Evolutionary conservation across 2,888 invertebrate genomes (phyloP).

Genomic region (Acanthosoma haemorrhoidale): DNA sequence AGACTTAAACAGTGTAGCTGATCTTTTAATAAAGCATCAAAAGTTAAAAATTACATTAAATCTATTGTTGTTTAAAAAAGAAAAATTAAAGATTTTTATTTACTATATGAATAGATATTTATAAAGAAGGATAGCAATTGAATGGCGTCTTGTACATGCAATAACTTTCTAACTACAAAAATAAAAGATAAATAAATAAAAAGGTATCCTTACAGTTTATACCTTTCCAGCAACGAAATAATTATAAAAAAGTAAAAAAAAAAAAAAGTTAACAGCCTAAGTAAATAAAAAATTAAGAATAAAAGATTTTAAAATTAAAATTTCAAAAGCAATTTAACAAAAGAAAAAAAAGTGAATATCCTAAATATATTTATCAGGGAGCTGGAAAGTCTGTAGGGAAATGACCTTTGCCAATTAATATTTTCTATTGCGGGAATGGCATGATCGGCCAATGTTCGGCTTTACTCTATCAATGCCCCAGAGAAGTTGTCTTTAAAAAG

Average conservation of each 20-base stretch:
- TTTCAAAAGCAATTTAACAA: neutral
- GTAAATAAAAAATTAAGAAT: neutral
- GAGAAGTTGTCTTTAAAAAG: conserved; percentile 29
- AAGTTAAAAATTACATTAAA: conserved; percentile 1
- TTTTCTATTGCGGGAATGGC: neutral
- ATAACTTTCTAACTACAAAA: conserved; percentile 18
- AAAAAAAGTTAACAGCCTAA: neutral
- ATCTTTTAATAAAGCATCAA: neutral
- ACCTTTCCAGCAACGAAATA: conserved; percentile 33
- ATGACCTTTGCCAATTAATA: conserved; percentile 26
- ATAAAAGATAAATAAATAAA: conserved; percentile 17
- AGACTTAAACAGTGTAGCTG: conserved; percentile 19
- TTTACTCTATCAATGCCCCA: conserved; percentile 40
- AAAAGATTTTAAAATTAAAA: conserved; percentile 5
- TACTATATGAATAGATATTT: neutral
- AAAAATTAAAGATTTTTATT: neutral
- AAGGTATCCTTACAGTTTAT: conserved; percentile 31
- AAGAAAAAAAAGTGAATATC: conserved; percentile 6
- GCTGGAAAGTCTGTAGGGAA: conserved; percentile 37
- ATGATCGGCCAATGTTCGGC: conserved; percentile 16
- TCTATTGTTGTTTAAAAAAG: neutral
- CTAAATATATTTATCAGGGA: neutral
- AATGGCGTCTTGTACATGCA: conserved; percentile 34
- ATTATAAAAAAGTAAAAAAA: neutral
- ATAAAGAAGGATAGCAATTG: neutral